Base-by-base conservation (phyloP, 1,140 invertebrate species). In the Cherax destructor region DNA sequence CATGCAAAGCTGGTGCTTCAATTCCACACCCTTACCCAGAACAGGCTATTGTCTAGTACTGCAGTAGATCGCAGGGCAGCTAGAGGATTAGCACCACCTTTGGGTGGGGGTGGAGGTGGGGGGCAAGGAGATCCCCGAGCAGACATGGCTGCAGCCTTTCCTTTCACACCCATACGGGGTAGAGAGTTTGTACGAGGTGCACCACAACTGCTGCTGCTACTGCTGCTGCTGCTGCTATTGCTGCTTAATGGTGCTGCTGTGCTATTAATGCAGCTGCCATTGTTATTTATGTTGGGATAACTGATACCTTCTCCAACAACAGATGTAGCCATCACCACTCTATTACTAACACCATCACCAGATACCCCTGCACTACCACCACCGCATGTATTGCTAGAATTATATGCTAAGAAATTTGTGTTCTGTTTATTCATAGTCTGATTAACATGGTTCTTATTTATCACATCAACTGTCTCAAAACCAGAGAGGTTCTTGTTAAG, bases 41-140 rank as follows among this genome's bases (percentile, higher is more conserved):
- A 93, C 59, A 79, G 91, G 84, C 90, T 93, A 88, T 93, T 89
- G 88, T 93, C 92, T 91, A 93, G 91, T 87, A 93, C 86, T 80
- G 87, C 91, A 86, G 92, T 93, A 52, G 92, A 93, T 72, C 74
- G 87, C 76, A 93, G 90, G 78, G 92, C 85, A 90, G 90, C 92
- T 24, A 93, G 83, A 18, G 89, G 88, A 72, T 90, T 92, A 50
- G 92, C 87, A 30, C 78, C 81, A 78, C 52, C 90, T 86, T 93
- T 93, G 52, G 92, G 92, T 41, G 92, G 92, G 65, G 91, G 90
- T 50, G 91, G 89, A 69, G 92, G 92, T 77, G 92, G 83, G 59
- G 92, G 92, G 52, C 92, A 80, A 59, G 92, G 92, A 52, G 83
- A 89, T 18, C 87, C 83, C 52, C 87, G 91, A 69, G 81, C 85